Percentiles rank a stretch among this genome's conserved stretches.
phyloP scores from a whole-genome alignment of 2,113 vertebrate species.

The Fulmarus glacialis region DNA sequence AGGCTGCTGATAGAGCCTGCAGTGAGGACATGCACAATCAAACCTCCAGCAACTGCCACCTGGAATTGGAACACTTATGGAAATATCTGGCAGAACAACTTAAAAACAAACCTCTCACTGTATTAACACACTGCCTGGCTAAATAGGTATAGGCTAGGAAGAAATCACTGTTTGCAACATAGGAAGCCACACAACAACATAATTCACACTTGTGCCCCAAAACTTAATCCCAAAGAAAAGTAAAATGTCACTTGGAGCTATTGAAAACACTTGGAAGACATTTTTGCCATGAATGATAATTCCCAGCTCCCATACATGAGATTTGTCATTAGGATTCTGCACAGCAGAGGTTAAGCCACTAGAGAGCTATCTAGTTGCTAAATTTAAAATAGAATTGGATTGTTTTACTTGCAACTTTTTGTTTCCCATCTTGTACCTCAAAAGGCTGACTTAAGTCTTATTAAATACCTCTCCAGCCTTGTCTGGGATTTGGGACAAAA shows the following conservation, averaged over 20 bases:
- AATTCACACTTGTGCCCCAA: not conserved
- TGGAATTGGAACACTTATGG: not conserved
- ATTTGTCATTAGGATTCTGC: not conserved
- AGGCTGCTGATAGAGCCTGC: not conserved
- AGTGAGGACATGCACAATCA: not conserved
- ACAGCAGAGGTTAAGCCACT: not conserved
- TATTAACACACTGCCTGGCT: not conserved
- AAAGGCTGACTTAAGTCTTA: not conserved
- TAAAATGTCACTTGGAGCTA: not conserved
- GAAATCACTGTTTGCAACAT: not conserved
- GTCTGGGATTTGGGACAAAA: not conserved
- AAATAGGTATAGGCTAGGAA: not conserved
- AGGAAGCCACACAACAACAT: not conserved
- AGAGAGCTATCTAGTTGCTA: not conserved
- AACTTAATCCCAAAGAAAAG: not conserved
- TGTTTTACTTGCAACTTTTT: not conserved
- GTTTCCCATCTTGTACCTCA: not conserved
- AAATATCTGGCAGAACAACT: not conserved
- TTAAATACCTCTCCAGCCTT: not conserved
- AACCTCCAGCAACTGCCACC: not conserved
- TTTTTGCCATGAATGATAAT: not conserved
- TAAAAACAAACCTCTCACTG: not conserved
- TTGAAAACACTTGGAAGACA: not conserved
- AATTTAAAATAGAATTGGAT: slow-evolving; percentile 3
- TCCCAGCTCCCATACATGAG: not conserved